A percentile compares a stretch with the other conserved stretches of the same genome.
Conservation (phyloP, 2,113 vertebrate species). For the Bostrychus sinensis region DNA sequence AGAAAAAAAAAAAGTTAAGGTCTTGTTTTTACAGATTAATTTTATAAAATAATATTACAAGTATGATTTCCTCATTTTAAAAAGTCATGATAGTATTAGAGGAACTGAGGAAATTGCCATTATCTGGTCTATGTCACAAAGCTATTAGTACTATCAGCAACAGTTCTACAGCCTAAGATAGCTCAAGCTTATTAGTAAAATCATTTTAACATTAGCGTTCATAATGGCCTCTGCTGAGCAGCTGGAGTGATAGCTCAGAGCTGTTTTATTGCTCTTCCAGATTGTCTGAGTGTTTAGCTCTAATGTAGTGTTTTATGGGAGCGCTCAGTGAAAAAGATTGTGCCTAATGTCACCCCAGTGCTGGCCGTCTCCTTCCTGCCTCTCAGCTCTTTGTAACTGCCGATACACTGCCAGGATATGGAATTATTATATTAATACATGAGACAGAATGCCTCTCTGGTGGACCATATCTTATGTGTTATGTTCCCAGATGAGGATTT, state of each 20-base stretch:
- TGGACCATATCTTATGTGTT: conserved; percentile 23
- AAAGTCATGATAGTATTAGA: too few relatives aligned
- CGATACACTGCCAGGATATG: too few relatives aligned
- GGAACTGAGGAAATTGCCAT: background rate
- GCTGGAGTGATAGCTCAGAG: conserved; percentile 72
- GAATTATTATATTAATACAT: conserved; percentile 59
- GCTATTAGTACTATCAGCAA: background rate
- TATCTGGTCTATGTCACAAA: background rate
- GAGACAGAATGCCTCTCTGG: conserved; percentile 33
- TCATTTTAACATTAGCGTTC: background rate
- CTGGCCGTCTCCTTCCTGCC: conserved; percentile 34
- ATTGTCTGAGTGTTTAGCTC: conserved; percentile 74
- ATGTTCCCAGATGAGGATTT: conserved; percentile 21
- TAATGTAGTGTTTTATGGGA: conserved; percentile 75
- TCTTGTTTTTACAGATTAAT: too few relatives aligned
- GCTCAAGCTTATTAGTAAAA: background rate
- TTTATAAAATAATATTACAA: too few relatives aligned
- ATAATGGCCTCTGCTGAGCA: conserved; percentile 12
- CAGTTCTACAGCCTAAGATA: background rate
- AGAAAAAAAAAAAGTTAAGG: too few relatives aligned
- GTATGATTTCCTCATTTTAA: too few relatives aligned
- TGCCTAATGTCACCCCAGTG: conserved; percentile 62
- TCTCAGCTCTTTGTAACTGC: conserved; percentile 48
- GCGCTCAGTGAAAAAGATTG: conserved; percentile 57
- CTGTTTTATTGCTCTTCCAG: conserved; percentile 74